These are phyloP conservation scores for Lepas anatifera DNA, from an alignment of 2,888 invertebrate genomes.

Conservation along the genomic window DNA sequence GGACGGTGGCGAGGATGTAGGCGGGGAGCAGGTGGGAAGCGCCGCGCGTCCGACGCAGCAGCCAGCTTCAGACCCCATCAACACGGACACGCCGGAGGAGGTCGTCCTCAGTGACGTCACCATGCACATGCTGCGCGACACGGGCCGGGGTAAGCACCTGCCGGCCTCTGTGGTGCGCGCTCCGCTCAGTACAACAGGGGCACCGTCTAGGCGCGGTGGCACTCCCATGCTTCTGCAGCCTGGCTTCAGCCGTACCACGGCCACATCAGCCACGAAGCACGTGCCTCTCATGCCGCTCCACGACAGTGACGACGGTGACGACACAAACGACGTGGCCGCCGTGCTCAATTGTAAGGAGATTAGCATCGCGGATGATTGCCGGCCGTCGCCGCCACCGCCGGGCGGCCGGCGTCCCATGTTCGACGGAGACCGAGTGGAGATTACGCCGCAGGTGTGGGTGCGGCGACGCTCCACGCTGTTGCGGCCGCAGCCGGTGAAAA, in stretches of 20 bases:
- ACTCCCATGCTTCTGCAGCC: too few species aligned
- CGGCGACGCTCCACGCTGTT: neutral
- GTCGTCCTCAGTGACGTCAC: neutral
- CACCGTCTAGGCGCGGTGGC: too few species aligned
- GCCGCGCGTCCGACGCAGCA: too few species aligned
- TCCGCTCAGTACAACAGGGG: too few species aligned
- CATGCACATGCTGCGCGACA: neutral
- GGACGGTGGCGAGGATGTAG: neutral
- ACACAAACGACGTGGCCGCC: constrained; percentile 2
- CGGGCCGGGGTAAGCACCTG: neutral
- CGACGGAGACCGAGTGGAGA: constrained; percentile 7
- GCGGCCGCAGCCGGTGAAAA: neutral
- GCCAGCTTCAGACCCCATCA: too few species aligned
- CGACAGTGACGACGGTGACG: constrained; percentile 19
- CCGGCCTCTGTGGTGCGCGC: constrained; percentile 18
- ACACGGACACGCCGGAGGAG: neutral
- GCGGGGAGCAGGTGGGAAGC: neutral
- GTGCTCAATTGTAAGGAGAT: constrained; percentile 12
- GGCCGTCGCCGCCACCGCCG: constrained; percentile 14
- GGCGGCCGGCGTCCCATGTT: constrained; percentile 17
- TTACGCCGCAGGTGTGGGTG: constrained; percentile 12
- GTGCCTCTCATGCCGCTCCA: too few species aligned
- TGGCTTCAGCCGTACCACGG: too few species aligned
- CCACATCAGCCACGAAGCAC: too few species aligned
- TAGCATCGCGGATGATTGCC: too few species aligned